These are phyloP conservation scores for Boloria selene DNA, from an alignment of 2,888 invertebrate genomes.

Conservation along the genomic window DNA sequence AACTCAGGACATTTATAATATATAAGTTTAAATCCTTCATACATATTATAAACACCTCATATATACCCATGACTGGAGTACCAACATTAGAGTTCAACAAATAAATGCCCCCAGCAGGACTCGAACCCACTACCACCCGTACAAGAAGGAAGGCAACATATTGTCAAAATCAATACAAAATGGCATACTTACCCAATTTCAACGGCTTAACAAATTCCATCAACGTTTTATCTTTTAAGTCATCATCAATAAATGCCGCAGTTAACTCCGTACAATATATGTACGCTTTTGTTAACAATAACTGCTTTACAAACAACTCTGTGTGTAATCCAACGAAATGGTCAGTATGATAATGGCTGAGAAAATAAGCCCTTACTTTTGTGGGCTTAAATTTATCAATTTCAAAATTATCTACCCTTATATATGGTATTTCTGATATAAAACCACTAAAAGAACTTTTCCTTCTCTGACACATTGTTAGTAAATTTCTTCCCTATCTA, in stretches of 20 bases:
- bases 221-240: constrained; percentile 37
- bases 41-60: too few relatives aligned
- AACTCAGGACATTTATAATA: too few relatives aligned
- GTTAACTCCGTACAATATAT: constrained; percentile 57
- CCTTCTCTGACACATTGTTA: background rate
- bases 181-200: constrained; percentile 49
- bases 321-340: constrained; percentile 80
- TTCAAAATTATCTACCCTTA: constrained; percentile 84
- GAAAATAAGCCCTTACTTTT: constrained; percentile 79
- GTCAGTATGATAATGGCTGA: constrained; percentile 86
- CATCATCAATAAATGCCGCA: constrained; percentile 50
- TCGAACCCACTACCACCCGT: too few relatives aligned
- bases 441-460: constrained; percentile 79
- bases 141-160: too few relatives aligned
- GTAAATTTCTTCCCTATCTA: too few relatives aligned
- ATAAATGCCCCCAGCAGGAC: too few relatives aligned
- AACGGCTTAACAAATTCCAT: constrained; percentile 48
- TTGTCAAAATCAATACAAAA: background rate
- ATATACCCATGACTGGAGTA: too few relatives aligned
- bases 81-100: too few relatives aligned
- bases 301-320: constrained; percentile 32
- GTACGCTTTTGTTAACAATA: constrained; percentile 41
- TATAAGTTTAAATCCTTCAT: too few relatives aligned
- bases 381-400: constrained; percentile 28
- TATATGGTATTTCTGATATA: constrained; percentile 83